These are phyloP conservation scores for Halcyon smyrnensis DNA, from an alignment of 2,797 vertebrate genomes.

Conservation along the genomic window DNA sequence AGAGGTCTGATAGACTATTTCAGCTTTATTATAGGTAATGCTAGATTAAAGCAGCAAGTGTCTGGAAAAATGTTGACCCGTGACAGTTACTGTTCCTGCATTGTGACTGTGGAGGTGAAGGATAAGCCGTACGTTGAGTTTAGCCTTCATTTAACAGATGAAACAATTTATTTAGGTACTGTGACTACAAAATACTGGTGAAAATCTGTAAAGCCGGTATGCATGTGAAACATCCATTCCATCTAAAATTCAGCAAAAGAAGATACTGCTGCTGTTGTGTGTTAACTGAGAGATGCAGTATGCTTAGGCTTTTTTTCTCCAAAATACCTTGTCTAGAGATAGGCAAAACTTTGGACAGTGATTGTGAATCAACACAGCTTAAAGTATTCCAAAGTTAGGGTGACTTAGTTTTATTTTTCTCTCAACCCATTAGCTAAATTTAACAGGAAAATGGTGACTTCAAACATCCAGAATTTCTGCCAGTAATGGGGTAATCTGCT, in stretches of 20 bases:
- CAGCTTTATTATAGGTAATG: background rate
- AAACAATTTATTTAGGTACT: background rate
- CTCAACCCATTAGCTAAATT: background rate
- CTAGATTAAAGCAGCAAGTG: background rate
- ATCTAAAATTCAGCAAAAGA: background rate
- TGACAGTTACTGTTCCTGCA: background rate
- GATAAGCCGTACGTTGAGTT: background rate
- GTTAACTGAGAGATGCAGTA: background rate
- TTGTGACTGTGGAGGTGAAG: background rate
- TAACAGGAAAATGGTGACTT: background rate
- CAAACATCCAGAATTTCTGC: background rate
- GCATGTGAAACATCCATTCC: background rate
- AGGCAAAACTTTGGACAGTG: background rate
- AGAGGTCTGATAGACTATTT: background rate
- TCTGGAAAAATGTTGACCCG: background rate
- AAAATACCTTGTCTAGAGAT: background rate
- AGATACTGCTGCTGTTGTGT: background rate
- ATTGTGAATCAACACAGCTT: background rate
- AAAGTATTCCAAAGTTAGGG: background rate
- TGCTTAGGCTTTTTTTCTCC: background rate
- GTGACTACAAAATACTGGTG: background rate
- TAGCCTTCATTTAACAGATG: background rate
- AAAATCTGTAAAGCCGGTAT: rapidly evolving
- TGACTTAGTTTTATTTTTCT: background rate
- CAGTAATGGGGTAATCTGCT: background rate